Percentiles rank a stretch among this genome's conserved stretches.
These are phyloP conservation scores for Andrena praecox DNA, from an alignment of 2,888 invertebrate genomes.

Conservation along the genomic window DNA sequence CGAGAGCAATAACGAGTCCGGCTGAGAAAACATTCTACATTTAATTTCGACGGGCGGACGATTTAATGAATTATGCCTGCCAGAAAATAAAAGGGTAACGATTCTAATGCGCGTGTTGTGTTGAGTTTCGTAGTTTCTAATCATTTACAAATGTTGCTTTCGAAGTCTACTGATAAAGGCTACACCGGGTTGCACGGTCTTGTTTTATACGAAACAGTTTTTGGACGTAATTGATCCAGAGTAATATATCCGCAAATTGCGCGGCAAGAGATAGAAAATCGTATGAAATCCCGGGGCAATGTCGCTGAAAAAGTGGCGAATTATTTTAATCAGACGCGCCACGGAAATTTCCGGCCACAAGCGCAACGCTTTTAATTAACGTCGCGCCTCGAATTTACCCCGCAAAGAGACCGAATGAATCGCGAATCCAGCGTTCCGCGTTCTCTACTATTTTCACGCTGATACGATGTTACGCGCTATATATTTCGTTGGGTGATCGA, in stretches of 20 bases:
- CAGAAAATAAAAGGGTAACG: too few species aligned
- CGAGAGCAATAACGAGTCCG: background rate
- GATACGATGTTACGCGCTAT: background rate
- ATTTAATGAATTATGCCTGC: too few species aligned
- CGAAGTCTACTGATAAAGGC: too few species aligned
- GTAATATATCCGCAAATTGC: background rate
- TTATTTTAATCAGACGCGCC: conserved; percentile 15
- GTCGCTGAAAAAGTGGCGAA: conserved; percentile 2
- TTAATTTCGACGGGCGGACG: background rate
- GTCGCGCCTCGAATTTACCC: conserved; percentile 7
- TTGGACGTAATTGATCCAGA: background rate
- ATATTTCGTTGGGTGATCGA: background rate
- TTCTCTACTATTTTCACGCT: background rate
- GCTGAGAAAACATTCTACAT: background rate
- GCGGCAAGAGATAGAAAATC: background rate
- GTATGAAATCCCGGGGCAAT: background rate
- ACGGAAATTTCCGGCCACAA: conserved; percentile 4
- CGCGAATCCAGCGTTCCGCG: conserved; percentile 13
- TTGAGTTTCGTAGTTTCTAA: background rate
- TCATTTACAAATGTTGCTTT: background rate
- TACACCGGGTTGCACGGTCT: too few species aligned
- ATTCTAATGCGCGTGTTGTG: too few species aligned
- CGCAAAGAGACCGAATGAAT: conserved; percentile 15
- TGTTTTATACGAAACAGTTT: too few species aligned
- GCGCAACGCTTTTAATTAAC: conserved; percentile 21